phyloP scores from a whole-genome alignment of 2,888 invertebrate species.

The Lamellibrachia columna region DNA sequence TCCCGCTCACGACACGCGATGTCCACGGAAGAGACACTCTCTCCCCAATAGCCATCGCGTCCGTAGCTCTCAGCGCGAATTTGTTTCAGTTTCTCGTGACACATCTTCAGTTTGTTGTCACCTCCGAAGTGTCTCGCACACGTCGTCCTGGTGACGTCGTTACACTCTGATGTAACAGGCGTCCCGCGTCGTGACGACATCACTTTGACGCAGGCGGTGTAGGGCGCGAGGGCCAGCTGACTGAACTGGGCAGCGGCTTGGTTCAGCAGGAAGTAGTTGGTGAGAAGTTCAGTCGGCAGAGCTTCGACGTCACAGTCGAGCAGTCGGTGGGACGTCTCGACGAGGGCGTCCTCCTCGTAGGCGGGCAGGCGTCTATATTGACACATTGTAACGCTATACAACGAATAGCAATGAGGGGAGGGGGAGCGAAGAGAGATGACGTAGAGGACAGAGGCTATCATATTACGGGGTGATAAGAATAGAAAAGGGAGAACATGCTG shows the following conservation, averaged over 20 bases:
- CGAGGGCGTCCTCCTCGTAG: background rate
- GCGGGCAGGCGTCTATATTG: background rate
- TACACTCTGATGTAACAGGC: background rate
- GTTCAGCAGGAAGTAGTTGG: background rate
- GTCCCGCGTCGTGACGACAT: background rate
- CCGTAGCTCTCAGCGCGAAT: background rate
- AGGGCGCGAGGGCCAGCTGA: background rate
- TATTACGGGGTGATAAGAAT: background rate
- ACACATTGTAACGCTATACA: background rate
- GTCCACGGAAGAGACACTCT: background rate
- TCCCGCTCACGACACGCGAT: background rate
- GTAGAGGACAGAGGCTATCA: background rate
- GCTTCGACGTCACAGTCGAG: background rate
- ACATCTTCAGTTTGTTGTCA: background rate
- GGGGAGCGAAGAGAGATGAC: background rate
- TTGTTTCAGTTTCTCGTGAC: background rate
- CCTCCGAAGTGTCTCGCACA: background rate
- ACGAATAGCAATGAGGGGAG: background rate
- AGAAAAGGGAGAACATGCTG: background rate
- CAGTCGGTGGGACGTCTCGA: background rate
- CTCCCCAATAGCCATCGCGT: background rate
- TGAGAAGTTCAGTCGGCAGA: background rate
- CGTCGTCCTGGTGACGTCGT: background rate
- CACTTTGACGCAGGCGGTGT: background rate
- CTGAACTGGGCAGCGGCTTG: background rate